Base-by-base conservation (phyloP, 53 echinoderm and acorn worm species). In the Temnopleurus reevesii region DNA sequence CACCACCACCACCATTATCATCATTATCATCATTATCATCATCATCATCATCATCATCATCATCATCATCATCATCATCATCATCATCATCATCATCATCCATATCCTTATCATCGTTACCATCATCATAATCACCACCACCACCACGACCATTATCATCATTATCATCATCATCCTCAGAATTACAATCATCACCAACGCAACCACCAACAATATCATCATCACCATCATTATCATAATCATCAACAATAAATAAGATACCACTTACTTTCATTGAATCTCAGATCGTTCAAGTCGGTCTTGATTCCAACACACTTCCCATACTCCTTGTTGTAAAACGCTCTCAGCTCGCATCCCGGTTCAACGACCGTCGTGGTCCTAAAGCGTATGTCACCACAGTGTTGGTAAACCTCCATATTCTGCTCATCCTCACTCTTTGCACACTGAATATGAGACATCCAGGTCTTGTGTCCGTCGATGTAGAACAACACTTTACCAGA, bases 1-100 rank as follows among this genome's bases (percentile, higher is more conserved):
- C n/a, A n/a, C n/a, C n/a, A n/a, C n/a, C n/a, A n/a, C n/a, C n/a
- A n/a, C n/a, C n/a, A n/a, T n/a, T n/a, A n/a, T n/a, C n/a, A n/a
- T n/a, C n/a, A n/a, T n/a, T n/a, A n/a, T n/a, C n/a, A n/a, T n/a
- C n/a, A n/a, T n/a, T n/a, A n/a, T 26, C n/a, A n/a, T n/a, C n/a
- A n/a, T 44, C 81, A 80, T 15, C 38, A 80, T 44, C 81, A 80
- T 80, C 81, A 80, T 80, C 81, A 80, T 46, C 45, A 80, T 80
- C 81, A 80, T 80, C 81, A 46, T 80, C 81, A 45, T 55, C 81
- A 6, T 80, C 81, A 80, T 55, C 81, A 46, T 80, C 81, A 80
- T 55, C 81, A 46, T 55, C 81, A 80, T 55, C 81, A 80, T 80
- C 81, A n/a, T n/a, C n/a, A n/a, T n/a, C n/a, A n/a, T n/a, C n/a